phyloP scores from a whole-genome alignment of 2,113 vertebrate genomes.

The Amphilophus citrinellus region DNA sequence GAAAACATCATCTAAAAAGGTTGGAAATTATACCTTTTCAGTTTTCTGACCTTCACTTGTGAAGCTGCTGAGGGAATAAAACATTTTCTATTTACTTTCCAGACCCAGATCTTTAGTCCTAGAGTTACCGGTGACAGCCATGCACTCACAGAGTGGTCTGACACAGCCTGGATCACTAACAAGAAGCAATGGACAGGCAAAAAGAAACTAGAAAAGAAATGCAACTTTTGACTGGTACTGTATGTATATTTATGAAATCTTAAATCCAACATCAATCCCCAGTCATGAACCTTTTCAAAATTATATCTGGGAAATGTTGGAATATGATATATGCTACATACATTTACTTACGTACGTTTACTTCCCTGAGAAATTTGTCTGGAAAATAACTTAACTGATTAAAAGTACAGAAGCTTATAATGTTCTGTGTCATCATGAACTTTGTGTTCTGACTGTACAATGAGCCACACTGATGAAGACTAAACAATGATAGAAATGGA shows the following conservation, averaged over 20 bases:
- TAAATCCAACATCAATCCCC: background rate
- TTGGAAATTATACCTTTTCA: background rate
- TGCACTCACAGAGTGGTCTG: background rate
- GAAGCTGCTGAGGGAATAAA: conserved; percentile 2
- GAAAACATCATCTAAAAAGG: background rate
- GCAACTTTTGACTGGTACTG: no score
- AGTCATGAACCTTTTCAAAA: background rate
- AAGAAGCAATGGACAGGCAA: background rate
- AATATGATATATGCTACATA: no score
- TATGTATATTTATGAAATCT: background rate
- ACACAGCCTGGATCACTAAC: background rate
- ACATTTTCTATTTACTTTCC: background rate
- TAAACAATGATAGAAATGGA: no score
- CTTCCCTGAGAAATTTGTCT: no score
- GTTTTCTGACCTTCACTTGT: background rate
- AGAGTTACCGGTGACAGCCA: background rate
- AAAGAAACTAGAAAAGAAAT: background rate
- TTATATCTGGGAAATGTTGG: background rate
- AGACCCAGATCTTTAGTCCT: background rate
- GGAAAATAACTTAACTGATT: no score
- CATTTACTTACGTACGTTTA: no score
- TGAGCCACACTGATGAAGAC: no score
- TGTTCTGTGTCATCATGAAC: no score
- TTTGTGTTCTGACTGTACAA: no score
- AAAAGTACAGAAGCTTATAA: no score